phyloP scores from a whole-genome alignment of 2,113 vertebrate genomes.

The Callospermophilus lateralis region DNA sequence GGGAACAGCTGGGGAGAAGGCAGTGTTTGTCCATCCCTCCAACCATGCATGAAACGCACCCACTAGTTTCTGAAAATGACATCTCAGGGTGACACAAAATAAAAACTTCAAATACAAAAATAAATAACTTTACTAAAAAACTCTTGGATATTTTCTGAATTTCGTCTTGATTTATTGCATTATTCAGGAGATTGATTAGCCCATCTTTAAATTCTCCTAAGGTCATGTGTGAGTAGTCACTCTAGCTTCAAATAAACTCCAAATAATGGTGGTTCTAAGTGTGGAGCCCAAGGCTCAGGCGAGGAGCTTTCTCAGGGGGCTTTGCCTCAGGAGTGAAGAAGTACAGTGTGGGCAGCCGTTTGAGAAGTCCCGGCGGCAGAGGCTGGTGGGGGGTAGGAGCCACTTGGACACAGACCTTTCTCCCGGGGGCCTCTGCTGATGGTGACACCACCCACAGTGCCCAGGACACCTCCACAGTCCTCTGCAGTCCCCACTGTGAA shows the following conservation, averaged over 20 bases:
- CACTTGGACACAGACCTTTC: not conserved
- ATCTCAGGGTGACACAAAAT: not conserved
- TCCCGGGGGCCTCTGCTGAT: not conserved
- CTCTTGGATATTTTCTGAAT: not conserved
- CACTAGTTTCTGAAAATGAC: not conserved
- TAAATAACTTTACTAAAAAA: not conserved
- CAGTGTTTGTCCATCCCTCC: not conserved
- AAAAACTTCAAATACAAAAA: not conserved
- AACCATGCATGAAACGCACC: not conserved
- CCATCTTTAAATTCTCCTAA: not conserved
- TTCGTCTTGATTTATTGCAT: not conserved
- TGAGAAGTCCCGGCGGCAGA: not conserved
- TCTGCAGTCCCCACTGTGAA: no score
- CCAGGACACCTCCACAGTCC: not conserved
- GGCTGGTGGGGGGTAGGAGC: not conserved
- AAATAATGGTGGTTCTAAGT: not conserved
- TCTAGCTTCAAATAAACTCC: not conserved
- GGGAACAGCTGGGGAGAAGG: not conserved
- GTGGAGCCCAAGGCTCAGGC: not conserved
- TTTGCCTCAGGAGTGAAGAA: no score
- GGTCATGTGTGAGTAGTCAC: rapidly evolving
- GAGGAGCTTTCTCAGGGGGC: not conserved
- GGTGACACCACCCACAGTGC: no score
- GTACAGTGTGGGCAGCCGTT: no score
- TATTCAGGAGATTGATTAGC: not conserved